Evolutionary conservation across 2,888 invertebrate genomes (phyloP), one percentile per base, ranked within the genome.

Genomic region (Lithophane ornitopus): DNA sequence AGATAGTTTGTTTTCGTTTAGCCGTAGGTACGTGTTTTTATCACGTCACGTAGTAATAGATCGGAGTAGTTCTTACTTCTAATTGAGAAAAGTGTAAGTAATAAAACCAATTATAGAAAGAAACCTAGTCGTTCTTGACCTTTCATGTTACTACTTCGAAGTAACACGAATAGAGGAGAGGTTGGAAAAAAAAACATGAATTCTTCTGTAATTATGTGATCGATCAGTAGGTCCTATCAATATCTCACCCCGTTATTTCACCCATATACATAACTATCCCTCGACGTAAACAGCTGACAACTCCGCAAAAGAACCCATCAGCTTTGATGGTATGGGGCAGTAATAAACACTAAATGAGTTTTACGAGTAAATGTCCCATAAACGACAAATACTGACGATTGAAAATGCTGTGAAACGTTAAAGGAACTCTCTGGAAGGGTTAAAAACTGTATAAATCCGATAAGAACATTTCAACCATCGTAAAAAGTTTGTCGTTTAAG

Each of bases 311-410:
- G n/a, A 71, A 70, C 67, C 67, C 63, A 79, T 85, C 75, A 76
- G 49, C 52, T 61, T 72, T 61, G 14, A 80, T 80, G 74, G 72
- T 81, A 81, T 72, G 52, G 46, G 59, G 22, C 54, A 67, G 75
- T 84, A 86, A 85, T 86, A 78, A 81, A 86, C 77, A 81, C 78
- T 82, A 73, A 87, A 84, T 82, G 79, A 82, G 81, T 85, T 83
- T 87, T 82, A 87, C 85, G 78, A 87, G 63, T 76, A 71, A 85
- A 87, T 68, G 76, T 58, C 54, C 74, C 67, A 76, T 85, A 82
- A 84, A 87, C 76, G 85, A 82, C 82, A 73, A 87, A 81, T 82
- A 70, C 74, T 63, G 70, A 74, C 80, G 76, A 87, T 81, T 82
- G 87, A 81, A 79, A 85, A 80, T 61, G 76, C 79, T 68, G 70